Evolutionary conservation across 2,113 vertebrate genomes (phyloP), one percentile per base, ranked within the genome.

Genomic region (Pimephales promelas): DNA sequence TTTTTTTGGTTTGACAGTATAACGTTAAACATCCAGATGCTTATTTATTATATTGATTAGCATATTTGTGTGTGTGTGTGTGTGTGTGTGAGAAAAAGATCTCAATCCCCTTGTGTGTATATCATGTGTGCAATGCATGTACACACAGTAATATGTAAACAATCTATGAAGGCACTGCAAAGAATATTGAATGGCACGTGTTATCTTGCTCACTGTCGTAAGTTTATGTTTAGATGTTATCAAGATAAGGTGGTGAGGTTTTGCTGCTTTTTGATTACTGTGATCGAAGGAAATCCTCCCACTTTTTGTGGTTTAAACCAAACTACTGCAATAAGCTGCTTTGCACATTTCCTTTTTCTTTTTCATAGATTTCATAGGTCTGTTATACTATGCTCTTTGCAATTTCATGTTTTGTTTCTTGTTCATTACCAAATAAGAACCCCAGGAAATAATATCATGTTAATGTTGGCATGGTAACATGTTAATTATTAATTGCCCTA

Each of bases 241-340:
- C 56, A 20, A 45, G n/a, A 61, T 43, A 61, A 61, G 61, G 76
- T 45, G 40, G 77, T 49, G 59, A 79, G 77, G 66, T 66, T 66
- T 45, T 4, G 28, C 24, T 3, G 24, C 57, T 79, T 49, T 79
- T 10, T 64, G 59, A 64, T 79, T n/a, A 79, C 59, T 64, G 59
- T 79, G 40, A 79, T 79, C 5, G 3, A 66, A 66, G 59, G 40
- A 66, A 66, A 49, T 31, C 59, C 9, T 18, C 56, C 56, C 56
- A 62, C 76, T 40, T 36, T 77, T 34, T 47, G 59, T 49, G 77
- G 77, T 66, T 28, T 22, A 9, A 79, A 66, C 77, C 77, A 49
- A 26, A 49, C 18, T 79, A 11, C 16, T 79, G 77, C 59, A 79
- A 79, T 79, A 66, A 79, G 26, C 77, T 64, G 36, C 57, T 79